Conservation (phyloP, 1,140 invertebrate genomes). For the Dendroctonus ponderosae region DNA sequence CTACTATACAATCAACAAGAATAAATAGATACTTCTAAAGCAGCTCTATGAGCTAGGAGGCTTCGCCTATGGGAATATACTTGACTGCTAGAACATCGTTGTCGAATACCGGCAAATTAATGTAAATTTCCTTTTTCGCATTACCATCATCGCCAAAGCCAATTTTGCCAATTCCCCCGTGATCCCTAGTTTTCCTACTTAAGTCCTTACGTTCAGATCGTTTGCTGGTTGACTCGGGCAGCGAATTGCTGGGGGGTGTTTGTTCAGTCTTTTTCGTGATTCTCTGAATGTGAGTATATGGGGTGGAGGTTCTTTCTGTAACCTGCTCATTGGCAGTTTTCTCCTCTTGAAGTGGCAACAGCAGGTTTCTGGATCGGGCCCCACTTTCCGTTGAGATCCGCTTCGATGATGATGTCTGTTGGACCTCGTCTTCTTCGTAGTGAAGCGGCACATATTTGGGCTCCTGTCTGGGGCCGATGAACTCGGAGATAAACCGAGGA, state of each 20-base stretch:
- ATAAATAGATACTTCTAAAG: too few relatives aligned
- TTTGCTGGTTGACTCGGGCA: conserved; percentile 1
- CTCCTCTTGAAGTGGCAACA: background rate
- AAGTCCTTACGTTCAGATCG: conserved; percentile 25
- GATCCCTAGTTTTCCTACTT: conserved; percentile 32
- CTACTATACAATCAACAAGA: too few relatives aligned
- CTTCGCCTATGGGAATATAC: conserved; percentile 44
- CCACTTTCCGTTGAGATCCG: background rate
- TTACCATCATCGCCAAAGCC: conserved; percentile 12
- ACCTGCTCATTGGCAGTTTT: background rate
- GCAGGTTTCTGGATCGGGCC: background rate
- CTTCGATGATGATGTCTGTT: background rate
- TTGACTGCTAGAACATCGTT: conserved; percentile 39
- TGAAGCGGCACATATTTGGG: conserved; percentile 46
- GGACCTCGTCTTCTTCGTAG: conserved; percentile 35
- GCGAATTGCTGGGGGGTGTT: background rate
- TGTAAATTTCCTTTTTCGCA: conserved; percentile 42
- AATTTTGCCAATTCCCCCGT: conserved; percentile 23
- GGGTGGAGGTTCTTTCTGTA: conserved; percentile 31
- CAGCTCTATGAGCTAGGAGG: too few relatives aligned
- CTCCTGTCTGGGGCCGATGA: conserved; percentile 42
- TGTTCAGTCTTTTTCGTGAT: conserved; percentile 37
- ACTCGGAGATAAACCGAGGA: conserved; percentile 57
- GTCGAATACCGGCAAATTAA: conserved; percentile 48
- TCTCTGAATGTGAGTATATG: conserved; percentile 45